phyloP scores from a whole-genome alignment of 2,797 vertebrate species.

The Coluber constrictor region DNA sequence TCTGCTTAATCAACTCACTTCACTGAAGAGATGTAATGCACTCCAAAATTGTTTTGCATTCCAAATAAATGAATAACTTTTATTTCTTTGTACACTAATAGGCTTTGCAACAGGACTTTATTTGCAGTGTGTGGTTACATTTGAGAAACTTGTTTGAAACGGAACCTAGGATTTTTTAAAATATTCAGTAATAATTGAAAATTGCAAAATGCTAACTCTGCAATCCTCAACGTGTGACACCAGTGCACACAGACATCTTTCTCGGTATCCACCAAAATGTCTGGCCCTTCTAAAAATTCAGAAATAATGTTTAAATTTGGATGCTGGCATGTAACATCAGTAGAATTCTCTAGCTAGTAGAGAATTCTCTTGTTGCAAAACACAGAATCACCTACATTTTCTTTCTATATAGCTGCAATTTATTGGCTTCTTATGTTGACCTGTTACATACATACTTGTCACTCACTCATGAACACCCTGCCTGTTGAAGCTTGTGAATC shows the following conservation, averaged over 20 bases:
- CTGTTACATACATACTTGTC: background rate
- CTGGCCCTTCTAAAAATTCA: background rate
- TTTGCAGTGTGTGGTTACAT: background rate
- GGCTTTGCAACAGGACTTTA: background rate
- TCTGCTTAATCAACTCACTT: slow-evolving; percentile 16
- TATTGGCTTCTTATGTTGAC: background rate
- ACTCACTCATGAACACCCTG: background rate
- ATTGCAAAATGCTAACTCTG: background rate
- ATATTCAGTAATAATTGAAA: background rate
- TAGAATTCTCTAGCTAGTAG: background rate
- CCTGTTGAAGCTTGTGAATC: background rate
- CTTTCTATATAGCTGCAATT: background rate
- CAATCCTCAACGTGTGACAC: background rate
- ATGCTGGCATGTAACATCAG: background rate
- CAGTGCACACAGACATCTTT: background rate
- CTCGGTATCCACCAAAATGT: background rate
- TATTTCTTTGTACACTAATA: background rate
- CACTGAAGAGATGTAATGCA: slow-evolving; percentile 2
- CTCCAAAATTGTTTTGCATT: slow-evolving; percentile 20
- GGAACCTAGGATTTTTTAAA: background rate
- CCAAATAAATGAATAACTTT: slow-evolving; percentile 9
- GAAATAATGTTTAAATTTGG: background rate
- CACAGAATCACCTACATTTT: background rate
- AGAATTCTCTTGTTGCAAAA: background rate
- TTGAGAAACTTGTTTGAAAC: background rate